Percentiles rank a stretch among this genome's conserved stretches.
These are phyloP conservation scores for Discoglossus pictus DNA, from an alignment of 2,797 vertebrate species.

Conservation along the genomic window DNA sequence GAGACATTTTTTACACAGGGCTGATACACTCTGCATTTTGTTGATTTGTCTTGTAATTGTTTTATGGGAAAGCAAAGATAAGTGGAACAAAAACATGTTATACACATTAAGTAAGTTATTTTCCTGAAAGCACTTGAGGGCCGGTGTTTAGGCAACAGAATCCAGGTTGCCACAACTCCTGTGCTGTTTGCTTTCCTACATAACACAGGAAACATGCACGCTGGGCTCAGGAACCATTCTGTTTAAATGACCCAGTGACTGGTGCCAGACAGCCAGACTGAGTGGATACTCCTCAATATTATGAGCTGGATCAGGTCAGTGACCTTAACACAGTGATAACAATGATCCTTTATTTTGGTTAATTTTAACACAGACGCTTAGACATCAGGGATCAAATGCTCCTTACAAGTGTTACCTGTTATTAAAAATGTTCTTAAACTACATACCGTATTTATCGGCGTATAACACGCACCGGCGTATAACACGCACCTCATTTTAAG, in stretches of 20 bases:
- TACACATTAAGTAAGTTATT: not conserved
- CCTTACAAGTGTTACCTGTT: no score
- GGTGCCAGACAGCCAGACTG: not conserved
- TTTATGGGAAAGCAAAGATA: constrained; percentile 8
- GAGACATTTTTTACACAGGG: no score
- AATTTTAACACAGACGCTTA: no score
- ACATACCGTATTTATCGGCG: no score
- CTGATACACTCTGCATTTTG: no score
- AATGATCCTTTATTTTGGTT: not conserved
- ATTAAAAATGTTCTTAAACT: no score
- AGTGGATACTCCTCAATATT: not conserved
- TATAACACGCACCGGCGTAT: no score
- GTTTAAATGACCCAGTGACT: constrained; percentile 16
- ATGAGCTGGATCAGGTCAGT: constrained; percentile 19
- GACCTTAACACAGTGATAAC: not conserved
- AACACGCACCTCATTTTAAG: no score
- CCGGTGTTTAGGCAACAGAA: constrained; percentile 26
- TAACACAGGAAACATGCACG: constrained; percentile 33
- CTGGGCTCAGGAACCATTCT: constrained; percentile 6
- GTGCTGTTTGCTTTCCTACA: constrained; percentile 5
- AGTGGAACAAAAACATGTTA: constrained; percentile 20
- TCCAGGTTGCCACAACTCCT: not conserved
- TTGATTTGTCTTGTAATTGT: no score
- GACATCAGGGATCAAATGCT: no score
- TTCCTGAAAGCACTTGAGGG: constrained; percentile 16